phyloP scores from a whole-genome alignment of 2,888 invertebrate species.

The Pristionchus fissidentatus region DNA sequence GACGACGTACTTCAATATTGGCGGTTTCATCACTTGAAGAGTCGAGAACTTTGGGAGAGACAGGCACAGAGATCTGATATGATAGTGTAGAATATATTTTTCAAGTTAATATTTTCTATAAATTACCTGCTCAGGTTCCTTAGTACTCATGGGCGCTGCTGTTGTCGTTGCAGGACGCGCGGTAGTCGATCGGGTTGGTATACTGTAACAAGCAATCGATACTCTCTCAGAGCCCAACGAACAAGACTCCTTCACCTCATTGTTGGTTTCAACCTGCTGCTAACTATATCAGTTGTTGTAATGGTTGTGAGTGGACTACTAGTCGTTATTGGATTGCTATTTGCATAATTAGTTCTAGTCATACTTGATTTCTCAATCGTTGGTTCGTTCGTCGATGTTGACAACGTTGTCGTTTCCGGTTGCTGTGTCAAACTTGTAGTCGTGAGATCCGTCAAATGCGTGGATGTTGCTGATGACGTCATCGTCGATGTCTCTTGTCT shows the following conservation, averaged over 20 bases:
- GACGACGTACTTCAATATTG: background rate
- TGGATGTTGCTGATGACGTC: background rate
- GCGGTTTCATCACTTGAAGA: slow-evolving; percentile 5
- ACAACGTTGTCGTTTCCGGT: too few species aligned
- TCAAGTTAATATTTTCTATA: background rate
- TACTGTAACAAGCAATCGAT: too few species aligned
- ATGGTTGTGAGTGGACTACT: background rate
- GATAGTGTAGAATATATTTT: background rate
- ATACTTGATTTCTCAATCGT: background rate
- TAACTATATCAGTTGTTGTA: background rate
- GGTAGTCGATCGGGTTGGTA: background rate
- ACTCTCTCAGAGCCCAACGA: too few species aligned
- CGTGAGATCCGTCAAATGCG: background rate
- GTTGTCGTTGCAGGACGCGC: background rate
- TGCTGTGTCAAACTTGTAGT: background rate
- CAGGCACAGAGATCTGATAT: background rate
- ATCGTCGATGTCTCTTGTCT: background rate
- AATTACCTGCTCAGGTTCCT: background rate
- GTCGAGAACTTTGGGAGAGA: background rate
- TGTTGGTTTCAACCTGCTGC: too few species aligned
- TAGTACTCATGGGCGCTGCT: background rate
- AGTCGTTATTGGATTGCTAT: slow-evolving; percentile 16
- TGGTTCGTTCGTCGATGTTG: background rate
- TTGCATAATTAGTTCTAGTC: background rate
- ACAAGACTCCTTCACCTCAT: too few species aligned